Evolutionary conservation across 2,113 vertebrate species (phyloP).

Genomic region (Bathybates hornii): DNA sequence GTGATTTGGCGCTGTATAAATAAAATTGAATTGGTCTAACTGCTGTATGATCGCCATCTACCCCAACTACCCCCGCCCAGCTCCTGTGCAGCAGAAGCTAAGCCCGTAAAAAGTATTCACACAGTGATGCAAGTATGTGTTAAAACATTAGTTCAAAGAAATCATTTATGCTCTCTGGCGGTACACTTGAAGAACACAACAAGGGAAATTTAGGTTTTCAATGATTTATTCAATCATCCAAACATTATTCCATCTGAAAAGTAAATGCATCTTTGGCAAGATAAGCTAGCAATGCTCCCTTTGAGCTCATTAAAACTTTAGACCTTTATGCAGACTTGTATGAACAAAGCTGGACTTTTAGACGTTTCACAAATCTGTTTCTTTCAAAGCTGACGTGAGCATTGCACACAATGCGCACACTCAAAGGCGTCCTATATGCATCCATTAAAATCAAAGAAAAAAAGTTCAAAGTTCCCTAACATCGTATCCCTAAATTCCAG

Average conservation of each 20-base stretch:
- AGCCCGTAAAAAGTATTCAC: background rate
- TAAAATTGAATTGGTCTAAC: accelerated
- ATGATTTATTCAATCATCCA: background rate
- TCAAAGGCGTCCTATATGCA: background rate
- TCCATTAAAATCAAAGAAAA: background rate
- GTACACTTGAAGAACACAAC: background rate
- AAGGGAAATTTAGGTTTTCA: background rate
- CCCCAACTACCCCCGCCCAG: background rate
- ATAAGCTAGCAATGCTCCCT: background rate
- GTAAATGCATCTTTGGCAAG: background rate
- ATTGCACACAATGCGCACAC: background rate
- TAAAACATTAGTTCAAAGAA: background rate
- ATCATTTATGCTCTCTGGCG: background rate
- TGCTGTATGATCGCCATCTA: background rate
- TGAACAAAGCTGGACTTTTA: background rate
- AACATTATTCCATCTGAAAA: background rate
- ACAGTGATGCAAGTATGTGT: background rate
- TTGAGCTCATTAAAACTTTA: background rate
- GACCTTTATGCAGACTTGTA: background rate
- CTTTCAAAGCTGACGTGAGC: background rate
- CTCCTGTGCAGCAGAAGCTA: background rate
- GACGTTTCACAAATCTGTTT: background rate
- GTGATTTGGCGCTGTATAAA: accelerated
- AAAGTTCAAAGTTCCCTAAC: background rate
- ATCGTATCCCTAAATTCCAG: accelerated